phyloP scores from a whole-genome alignment of 2,888 invertebrate species.

The Pimpla rufipes region DNA sequence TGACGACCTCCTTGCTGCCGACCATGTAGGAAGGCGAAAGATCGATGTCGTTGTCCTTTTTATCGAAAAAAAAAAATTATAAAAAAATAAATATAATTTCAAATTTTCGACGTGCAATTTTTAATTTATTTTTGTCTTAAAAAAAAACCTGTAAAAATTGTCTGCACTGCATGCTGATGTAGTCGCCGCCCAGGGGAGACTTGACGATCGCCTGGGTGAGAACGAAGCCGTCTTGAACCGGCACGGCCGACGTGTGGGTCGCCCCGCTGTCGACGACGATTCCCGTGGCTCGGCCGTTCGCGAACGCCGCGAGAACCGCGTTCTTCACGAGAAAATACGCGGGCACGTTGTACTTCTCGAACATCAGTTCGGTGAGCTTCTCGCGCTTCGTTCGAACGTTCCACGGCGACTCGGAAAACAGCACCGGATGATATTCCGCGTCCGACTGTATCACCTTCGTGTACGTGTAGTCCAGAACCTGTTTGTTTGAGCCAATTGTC shows the following conservation, averaged over 20 bases:
- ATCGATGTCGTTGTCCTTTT: conserved; percentile 89
- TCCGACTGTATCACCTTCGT: conserved; percentile 97
- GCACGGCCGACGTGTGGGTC: conserved; percentile 98
- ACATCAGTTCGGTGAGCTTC: conserved; percentile 98
- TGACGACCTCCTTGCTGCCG: conserved; percentile 95
- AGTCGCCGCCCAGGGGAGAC: conserved; percentile 98
- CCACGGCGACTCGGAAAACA: conserved; percentile 99
- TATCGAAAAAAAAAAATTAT: conserved; percentile 24
- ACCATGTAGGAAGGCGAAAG: conserved; percentile 91
- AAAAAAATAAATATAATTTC: too few relatives aligned
- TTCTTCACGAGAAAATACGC: conserved; percentile 99
- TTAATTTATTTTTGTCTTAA: too few relatives aligned
- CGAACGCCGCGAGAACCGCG: conserved; percentile 98
- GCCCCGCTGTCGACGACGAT: conserved; percentile 98
- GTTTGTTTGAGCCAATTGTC: not conserved
- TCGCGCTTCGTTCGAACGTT: conserved; percentile 96
- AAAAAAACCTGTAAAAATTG: conserved; percentile 87
- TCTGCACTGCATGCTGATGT: conserved; percentile 92
- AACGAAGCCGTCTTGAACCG: conserved; percentile 98
- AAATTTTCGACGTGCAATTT: too few relatives aligned
- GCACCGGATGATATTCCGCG: conserved; percentile 97
- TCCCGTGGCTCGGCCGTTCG: conserved; percentile 96
- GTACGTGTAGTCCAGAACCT: conserved; percentile 95
- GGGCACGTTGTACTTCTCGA: conserved; percentile 99
- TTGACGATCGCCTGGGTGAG: conserved; percentile 97